Base-by-base conservation (phyloP, 2,113 vertebrate species). In the Phrynosoma platyrhinos region DNA sequence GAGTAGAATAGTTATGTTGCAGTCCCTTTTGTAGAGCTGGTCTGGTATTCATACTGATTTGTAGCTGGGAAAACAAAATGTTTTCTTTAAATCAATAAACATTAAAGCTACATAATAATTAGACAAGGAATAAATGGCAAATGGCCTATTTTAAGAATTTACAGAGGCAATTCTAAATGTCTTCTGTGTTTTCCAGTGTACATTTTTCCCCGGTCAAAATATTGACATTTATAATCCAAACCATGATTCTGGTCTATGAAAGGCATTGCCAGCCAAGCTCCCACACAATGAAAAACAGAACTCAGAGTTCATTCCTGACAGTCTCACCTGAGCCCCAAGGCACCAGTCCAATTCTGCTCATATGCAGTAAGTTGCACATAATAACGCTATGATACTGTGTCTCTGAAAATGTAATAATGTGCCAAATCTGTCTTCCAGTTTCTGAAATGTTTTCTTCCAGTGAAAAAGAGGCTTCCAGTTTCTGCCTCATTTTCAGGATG, bases 1-100 rank as follows among this genome's bases (percentile, higher is more conserved):
- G 14, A 20, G 7, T 42, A 32, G 86, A 86, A 91, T 4, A 62
- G 5, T 83, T 52, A 84, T 86, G 14, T 69, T 90, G 79, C 87
- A 8, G 13, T 12, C 64, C 42, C 53, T 32, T 40, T 27, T 69
- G 25, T 80, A 90, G 75, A 62, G 27, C 62, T 89, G 58, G 84
- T 79, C 23, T 64, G 62, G 76, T 74, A 91, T 91, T 93, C 90
- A 84, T 88, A 77, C 83, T 84, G 77, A 55, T 87, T 84, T 90
- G 9, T 71, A 88, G 81, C 0, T 90, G 76, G 58, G 30, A 53
- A 82, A 90, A 74, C 14, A 89, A 86, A 91, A 55, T 20, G 30
- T 14, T 74, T 88, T 1, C 2, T 89, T 89, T 83, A 78, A 83
- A 68, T 91, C 52, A 79, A 86, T 93, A 16, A 10, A 83, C 74